Evolutionary conservation across 2,797 vertebrate species (phyloP), one percentile per base, ranked within the genome.

Genomic region (Valencia hispanica): DNA sequence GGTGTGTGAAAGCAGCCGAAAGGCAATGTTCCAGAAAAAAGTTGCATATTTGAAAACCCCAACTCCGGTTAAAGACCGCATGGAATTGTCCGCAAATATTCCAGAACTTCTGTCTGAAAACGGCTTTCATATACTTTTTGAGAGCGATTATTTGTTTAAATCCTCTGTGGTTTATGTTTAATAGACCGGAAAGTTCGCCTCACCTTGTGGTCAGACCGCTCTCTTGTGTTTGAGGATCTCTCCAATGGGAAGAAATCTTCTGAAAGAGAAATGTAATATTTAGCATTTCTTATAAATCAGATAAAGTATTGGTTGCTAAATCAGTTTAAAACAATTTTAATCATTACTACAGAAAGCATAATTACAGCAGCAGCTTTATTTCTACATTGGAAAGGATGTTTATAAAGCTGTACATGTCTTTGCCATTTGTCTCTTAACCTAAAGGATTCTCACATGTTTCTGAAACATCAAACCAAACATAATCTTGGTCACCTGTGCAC

Each of bases 401-500:
- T 43, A 5, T 43, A 43, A 43, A 43, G 39, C 14, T 43, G 22
- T 15, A 15, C 25, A 43, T 3, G 18, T 34, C 34, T 39, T 18
- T 32, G 18, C 2, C 57, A 34, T 32, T 61, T 61, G 30, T 61
- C 30, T 59, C 32, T 18, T 10, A 1, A 4, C 32, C 61, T 61
- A 18, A 61, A 18, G 27, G 15, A 30, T 5, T 7, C 55, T 61
- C 32, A 3, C 32, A 22, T 22, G 30, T 63, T 36, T 63, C 61
- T 63, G 34, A 63, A 63, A 12, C 32, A 39, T 63, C 61, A 63
- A 10, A 63, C 61, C 65, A 70, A 59, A 41, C 41, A 50, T 25
- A 36, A 30, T 59, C 25, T 11, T 27, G 34, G 3, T 93, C 93
- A 99, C 98, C 96, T 96, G 95, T 61, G 91, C 75, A 32, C 96